Percentiles rank a stretch among this genome's conserved stretches.
These are phyloP conservation scores for Seriola dumerili DNA, from an alignment of 2,113 vertebrate genomes.

Conservation along the genomic window DNA sequence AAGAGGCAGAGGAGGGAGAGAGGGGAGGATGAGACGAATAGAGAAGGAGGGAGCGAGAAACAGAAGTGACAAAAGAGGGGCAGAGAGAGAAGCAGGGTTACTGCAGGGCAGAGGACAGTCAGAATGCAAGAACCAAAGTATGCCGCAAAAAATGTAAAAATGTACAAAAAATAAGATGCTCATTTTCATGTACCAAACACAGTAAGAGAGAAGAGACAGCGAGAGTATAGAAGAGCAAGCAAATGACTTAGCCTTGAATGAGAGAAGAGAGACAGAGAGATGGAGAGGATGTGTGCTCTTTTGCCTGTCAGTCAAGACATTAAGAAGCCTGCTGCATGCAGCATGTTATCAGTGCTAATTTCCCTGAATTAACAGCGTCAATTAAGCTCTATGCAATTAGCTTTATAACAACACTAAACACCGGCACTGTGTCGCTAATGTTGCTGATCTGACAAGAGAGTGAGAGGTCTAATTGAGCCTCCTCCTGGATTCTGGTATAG, in stretches of 20 bases:
- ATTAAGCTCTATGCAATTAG: conserved; percentile 98
- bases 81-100: conserved; percentile 79
- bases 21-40: conserved; percentile 40
- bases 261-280: conserved; percentile 49
- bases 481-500: conserved; percentile 66
- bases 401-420: conserved; percentile 95
- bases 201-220: conserved; percentile 30
- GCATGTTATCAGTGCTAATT: conserved; percentile 94
- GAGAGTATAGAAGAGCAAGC: conserved; percentile 67
- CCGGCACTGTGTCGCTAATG: conserved; percentile 93
- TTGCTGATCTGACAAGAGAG: conserved; percentile 89
- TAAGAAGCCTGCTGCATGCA: conserved; percentile 77
- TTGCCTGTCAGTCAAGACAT: conserved; percentile 79
- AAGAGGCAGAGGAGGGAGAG: conserved; percentile 40
- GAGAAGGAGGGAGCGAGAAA: conserved; percentile 34
- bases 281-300: conserved; percentile 70
- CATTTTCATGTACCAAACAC: conserved; percentile 48
- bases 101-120: conserved; percentile 74
- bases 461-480: conserved; percentile 92
- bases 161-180: conserved; percentile 50
- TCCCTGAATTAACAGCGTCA: conserved; percentile 96
- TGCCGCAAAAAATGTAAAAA: conserved; percentile 49
- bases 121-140: conserved; percentile 66
- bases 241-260: conserved; percentile 64
- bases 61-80: conserved; percentile 49